These are phyloP conservation scores for Brachionus calyciflorus DNA, from an alignment of 1,140 invertebrate species.

Conservation along the genomic window DNA sequence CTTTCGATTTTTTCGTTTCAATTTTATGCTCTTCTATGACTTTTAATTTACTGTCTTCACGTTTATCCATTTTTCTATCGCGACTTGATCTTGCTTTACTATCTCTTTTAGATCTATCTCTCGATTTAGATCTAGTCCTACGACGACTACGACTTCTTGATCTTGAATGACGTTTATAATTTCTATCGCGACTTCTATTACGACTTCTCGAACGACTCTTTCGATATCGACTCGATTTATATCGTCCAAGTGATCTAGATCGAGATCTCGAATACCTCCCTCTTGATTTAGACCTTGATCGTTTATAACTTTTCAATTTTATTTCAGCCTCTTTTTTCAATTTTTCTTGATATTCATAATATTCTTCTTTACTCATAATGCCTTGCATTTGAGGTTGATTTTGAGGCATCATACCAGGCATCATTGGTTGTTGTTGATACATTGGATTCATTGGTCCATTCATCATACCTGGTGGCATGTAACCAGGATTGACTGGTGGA, in stretches of 20 bases:
- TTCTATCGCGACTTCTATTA: not conserved
- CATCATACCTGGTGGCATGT: conserved; percentile 13
- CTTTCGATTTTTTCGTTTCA: not conserved
- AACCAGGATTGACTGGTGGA: not conserved
- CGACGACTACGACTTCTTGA: not conserved
- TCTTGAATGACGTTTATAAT: not conserved
- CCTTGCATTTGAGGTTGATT: not conserved
- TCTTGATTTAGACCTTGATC: not conserved
- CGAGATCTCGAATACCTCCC: not conserved
- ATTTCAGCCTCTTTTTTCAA: conserved; percentile 32
- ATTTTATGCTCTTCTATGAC: not conserved
- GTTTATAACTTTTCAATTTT: not conserved
- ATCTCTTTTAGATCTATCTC: not conserved
- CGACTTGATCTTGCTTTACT: not conserved
- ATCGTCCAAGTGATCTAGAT: not conserved
- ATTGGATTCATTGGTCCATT: not conserved
- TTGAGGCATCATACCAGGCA: not conserved
- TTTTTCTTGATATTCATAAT: conserved; percentile 33
- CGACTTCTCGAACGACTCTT: not conserved
- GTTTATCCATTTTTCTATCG: not conserved
- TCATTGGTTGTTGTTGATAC: not conserved
- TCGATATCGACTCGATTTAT: not conserved
- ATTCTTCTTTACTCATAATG: not conserved
- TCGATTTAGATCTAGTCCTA: not conserved
- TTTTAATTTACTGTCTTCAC: not conserved